These are phyloP conservation scores for Denticeps clupeoides DNA, from an alignment of 2,797 vertebrate genomes.

Conservation along the genomic window DNA sequence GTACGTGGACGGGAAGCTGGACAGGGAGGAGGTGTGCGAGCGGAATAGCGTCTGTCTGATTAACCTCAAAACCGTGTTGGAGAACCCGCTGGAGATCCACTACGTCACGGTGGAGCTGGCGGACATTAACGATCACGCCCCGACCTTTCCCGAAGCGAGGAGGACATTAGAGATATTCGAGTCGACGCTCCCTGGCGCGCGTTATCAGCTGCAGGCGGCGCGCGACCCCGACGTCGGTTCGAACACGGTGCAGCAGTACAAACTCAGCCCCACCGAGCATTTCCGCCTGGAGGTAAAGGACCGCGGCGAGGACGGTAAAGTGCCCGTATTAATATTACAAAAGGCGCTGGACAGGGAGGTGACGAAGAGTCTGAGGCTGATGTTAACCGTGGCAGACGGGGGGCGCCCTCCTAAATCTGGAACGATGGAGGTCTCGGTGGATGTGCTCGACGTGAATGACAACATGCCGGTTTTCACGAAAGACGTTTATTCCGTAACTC, in stretches of 20 bases:
- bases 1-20: constrained; percentile 47
- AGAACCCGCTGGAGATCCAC: constrained; percentile 31
- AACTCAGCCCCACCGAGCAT: constrained; percentile 36
- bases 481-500: constrained; percentile 11
- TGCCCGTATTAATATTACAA: constrained; percentile 41
- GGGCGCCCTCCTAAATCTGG: constrained; percentile 38
- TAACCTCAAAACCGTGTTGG: constrained; percentile 30
- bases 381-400: constrained; percentile 45
- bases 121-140: constrained; percentile 47
- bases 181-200: constrained; percentile 25
- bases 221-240: constrained; percentile 32
- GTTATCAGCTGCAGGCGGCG: constrained; percentile 32
- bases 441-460: constrained; percentile 46
- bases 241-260: constrained; percentile 38
- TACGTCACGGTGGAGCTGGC: constrained; percentile 37
- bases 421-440: constrained; percentile 34
- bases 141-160: constrained; percentile 14
- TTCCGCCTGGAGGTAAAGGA: constrained; percentile 46
- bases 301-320: constrained; percentile 39
- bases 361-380: constrained; percentile 14
- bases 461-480: constrained; percentile 36
- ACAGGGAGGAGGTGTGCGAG: constrained; percentile 57
- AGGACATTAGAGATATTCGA: constrained; percentile 22
- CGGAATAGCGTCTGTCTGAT: constrained; percentile 35
- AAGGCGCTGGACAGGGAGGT: constrained; percentile 45